Conservation (phyloP, 1,140 invertebrate genomes). For the Psix sp. region DNA sequence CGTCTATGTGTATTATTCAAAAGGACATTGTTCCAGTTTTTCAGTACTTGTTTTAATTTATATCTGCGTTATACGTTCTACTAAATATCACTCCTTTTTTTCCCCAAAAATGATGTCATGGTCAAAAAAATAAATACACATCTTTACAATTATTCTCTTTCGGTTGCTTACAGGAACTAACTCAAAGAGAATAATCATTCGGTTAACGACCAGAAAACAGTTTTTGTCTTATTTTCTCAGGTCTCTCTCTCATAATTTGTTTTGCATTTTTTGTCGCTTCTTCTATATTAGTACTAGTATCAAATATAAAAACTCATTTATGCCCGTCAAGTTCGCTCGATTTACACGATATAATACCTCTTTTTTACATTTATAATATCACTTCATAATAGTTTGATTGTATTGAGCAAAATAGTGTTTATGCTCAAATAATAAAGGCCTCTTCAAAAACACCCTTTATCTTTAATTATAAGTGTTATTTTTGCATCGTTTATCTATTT, state of each 20-base stretch:
- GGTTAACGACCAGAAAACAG: constrained; percentile 66
- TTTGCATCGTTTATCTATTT: constrained; percentile 25
- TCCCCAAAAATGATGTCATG: constrained; percentile 71
- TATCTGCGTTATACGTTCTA: constrained; percentile 64
- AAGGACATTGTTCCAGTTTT: constrained; percentile 56
- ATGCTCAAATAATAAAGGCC: constrained; percentile 68
- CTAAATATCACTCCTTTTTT: constrained; percentile 66
- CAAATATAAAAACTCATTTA: constrained; percentile 76
- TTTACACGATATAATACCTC: constrained; percentile 72
- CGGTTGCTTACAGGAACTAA: constrained; percentile 70
- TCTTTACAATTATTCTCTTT: constrained; percentile 65
- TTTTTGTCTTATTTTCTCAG: constrained; percentile 58
- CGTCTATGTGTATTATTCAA: constrained; percentile 52
- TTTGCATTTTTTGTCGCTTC: constrained; percentile 59
- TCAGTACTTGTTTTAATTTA: constrained; percentile 54
- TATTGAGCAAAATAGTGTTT: constrained; percentile 66
- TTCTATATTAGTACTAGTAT: constrained; percentile 72
- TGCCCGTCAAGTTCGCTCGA: constrained; percentile 71
- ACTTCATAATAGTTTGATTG: constrained; percentile 71
- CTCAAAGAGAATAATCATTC: constrained; percentile 67
- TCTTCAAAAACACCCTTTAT: constrained; percentile 64
- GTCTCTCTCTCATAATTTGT: constrained; percentile 14
- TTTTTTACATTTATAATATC: constrained; percentile 70
- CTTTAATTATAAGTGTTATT: constrained; percentile 44
- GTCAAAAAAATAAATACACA: constrained; percentile 74